Percentiles rank a stretch among this genome's conserved stretches.
Evolutionary conservation across 2,888 invertebrate species (phyloP).

Genomic region (Hirtodrosophila trivittata): DNA sequence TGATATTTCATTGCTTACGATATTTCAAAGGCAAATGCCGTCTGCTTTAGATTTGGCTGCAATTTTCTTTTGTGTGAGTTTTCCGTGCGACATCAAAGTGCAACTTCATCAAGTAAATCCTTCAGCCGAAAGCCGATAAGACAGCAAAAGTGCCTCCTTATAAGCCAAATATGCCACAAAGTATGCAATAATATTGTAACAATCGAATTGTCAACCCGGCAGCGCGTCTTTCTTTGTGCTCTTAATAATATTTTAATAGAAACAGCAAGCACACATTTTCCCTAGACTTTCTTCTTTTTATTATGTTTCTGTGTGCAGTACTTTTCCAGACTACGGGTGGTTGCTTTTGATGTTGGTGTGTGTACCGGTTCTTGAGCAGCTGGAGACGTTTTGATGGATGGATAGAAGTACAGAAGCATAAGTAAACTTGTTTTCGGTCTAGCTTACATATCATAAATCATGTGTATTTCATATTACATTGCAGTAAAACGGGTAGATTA

Average conservation of each 20-base stretch:
- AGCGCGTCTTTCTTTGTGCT: conserved; percentile 20
- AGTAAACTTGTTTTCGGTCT: conserved; percentile 44
- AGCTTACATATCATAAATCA: conserved; percentile 62
- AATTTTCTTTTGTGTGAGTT: conserved; percentile 51
- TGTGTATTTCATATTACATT: conserved; percentile 31
- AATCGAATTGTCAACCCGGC: conserved; percentile 59
- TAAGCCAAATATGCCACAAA: conserved; percentile 54
- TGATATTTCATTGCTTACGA: conserved; percentile 63
- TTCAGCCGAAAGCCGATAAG: conserved; percentile 56
- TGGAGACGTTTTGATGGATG: conserved; percentile 60
- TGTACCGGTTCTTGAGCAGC: conserved; percentile 30
- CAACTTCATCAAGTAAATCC: conserved; percentile 65
- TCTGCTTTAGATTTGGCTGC: conserved; percentile 47
- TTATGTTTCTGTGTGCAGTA: neutral
- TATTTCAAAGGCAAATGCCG: conserved; percentile 54
- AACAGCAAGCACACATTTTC: conserved; percentile 44
- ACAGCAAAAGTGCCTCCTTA: conserved; percentile 35
- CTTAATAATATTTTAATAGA: conserved; percentile 69
- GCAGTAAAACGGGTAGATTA: conserved; percentile 10
- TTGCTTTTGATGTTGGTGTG: conserved; percentile 52
- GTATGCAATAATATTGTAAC: conserved; percentile 61
- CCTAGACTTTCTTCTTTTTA: conserved; percentile 21
- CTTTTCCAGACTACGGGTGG: conserved; percentile 17
- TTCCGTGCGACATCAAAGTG: conserved; percentile 66
- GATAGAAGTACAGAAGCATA: conserved; percentile 33